These are phyloP conservation scores for Carcinoscorpius rotundicauda DNA, from an alignment of 1,140 invertebrate species.

Conservation along the genomic window DNA sequence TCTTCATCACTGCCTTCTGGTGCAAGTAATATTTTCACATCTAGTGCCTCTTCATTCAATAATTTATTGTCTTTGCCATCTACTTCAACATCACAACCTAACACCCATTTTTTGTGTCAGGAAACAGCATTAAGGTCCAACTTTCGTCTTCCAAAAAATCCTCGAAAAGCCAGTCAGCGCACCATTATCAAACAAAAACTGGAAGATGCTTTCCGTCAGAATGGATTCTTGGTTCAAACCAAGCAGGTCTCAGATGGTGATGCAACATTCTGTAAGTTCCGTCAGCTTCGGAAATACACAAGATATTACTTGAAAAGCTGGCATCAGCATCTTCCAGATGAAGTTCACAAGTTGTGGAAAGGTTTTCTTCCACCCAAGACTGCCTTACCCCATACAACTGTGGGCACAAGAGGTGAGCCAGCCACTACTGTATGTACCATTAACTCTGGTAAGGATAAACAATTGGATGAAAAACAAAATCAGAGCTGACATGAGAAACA, in stretches of 20 bases:
- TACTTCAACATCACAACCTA: too few species aligned
- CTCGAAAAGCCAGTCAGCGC: slow-evolving; percentile 54
- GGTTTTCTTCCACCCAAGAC: slow-evolving; percentile 26
- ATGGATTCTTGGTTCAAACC: slow-evolving; percentile 82
- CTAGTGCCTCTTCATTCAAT: too few species aligned
- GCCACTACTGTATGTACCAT: too few species aligned
- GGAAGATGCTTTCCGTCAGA: slow-evolving; percentile 83
- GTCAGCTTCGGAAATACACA: slow-evolving; percentile 80
- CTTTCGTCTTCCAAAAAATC: not conserved
- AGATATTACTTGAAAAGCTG: slow-evolving; percentile 80
- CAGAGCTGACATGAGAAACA: too few species aligned
- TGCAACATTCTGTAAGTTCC: slow-evolving; percentile 85
- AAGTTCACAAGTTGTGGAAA: slow-evolving; percentile 27
- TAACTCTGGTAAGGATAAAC: too few species aligned
- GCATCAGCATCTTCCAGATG: slow-evolving; percentile 76
- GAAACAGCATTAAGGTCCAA: too few species aligned
- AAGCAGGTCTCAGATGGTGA: slow-evolving; percentile 82
- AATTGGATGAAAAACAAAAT: too few species aligned
- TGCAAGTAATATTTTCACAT: too few species aligned
- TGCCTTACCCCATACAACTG: slow-evolving; percentile 1
- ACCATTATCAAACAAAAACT: slow-evolving; percentile 67
- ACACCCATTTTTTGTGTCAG: too few species aligned
- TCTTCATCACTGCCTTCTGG: too few species aligned
- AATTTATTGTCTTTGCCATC: too few species aligned
- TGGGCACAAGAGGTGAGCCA: too few species aligned